Conservation (phyloP, 2,797 vertebrate species). For the Anguilla megastoma region DNA sequence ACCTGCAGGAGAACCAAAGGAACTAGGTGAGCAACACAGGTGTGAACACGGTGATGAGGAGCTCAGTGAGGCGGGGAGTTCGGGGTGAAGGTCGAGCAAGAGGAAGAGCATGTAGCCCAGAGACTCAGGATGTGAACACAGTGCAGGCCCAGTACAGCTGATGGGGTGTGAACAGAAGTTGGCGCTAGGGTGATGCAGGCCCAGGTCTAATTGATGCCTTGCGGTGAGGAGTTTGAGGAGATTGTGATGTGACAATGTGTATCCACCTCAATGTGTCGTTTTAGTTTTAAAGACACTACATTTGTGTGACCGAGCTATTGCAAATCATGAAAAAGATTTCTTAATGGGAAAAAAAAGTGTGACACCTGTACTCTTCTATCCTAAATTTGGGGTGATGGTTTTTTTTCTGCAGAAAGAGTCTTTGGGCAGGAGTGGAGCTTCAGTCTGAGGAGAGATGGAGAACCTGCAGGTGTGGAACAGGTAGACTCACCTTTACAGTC, state of each 20-base stretch:
- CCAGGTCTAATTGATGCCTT: not conserved
- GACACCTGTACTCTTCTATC: not conserved
- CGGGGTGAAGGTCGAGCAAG: not conserved
- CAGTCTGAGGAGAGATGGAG: slow-evolving; percentile 24
- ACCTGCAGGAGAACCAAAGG: slow-evolving; percentile 42
- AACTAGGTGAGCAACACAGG: slow-evolving; percentile 50
- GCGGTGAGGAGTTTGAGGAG: too few relatives aligned
- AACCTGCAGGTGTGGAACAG: slow-evolving; percentile 19
- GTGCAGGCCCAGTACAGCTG: slow-evolving; percentile 52
- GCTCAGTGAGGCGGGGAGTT: too few relatives aligned
- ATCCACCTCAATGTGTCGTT: not conserved
- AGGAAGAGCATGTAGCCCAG: too few relatives aligned
- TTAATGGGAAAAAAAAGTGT: not conserved
- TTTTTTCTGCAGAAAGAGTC: not conserved
- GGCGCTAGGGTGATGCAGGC: slow-evolving; percentile 18
- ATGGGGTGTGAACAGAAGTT: slow-evolving; percentile 63
- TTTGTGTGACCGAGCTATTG: not conserved
- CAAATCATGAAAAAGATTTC: not conserved
- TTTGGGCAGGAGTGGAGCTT: slow-evolving; percentile 28
- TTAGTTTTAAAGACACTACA: not conserved
- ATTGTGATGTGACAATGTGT: not conserved
- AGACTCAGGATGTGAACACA: slow-evolving; percentile 56
- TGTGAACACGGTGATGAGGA: slow-evolving; percentile 28
- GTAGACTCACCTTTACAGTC: slow-evolving; percentile 14
- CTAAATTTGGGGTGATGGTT: not conserved